A percentile compares a stretch with the other conserved stretches of the same genome.
Evolutionary conservation across 2,113 vertebrate species (phyloP).

Genomic region (Cinclus mexicanus): DNA sequence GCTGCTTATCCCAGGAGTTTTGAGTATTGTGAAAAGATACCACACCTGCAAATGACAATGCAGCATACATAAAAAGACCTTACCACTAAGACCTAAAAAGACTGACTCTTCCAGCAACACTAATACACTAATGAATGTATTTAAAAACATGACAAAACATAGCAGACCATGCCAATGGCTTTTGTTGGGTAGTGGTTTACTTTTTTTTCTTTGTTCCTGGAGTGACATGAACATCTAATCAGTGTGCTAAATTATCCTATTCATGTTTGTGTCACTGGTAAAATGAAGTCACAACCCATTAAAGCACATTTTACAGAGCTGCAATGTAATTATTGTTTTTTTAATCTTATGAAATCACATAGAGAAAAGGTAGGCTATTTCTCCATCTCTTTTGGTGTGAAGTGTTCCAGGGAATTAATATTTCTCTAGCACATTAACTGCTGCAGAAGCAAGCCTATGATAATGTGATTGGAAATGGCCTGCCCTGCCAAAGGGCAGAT

Average conservation of each 20-base stretch:
- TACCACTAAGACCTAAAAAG: not conserved
- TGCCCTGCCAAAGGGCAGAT: not conserved
- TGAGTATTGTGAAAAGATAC: not conserved
- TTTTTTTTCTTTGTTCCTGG: not conserved
- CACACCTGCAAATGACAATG: not conserved
- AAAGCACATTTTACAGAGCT: not conserved
- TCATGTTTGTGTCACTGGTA: not conserved
- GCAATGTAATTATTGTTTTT: not conserved
- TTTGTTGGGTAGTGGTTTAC: not conserved
- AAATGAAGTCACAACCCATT: not conserved
- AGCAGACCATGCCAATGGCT: not conserved
- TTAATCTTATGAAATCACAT: not conserved
- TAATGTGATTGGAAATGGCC: not conserved
- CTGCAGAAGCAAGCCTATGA: not conserved
- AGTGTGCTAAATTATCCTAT: not conserved
- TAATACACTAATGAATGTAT: not conserved
- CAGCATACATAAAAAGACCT: not conserved
- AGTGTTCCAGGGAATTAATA: not conserved
- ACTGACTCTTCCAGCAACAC: not conserved
- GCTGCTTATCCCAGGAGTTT: not conserved
- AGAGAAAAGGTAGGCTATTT: not conserved
- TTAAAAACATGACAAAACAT: not conserved
- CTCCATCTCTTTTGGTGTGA: not conserved
- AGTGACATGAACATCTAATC: not conserved
- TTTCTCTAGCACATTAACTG: not conserved